A percentile compares a stretch with the other conserved stretches of the same genome.
Evolutionary conservation across 2,888 invertebrate species (phyloP).

Genomic region (Acanthacorydalis orientalis): DNA sequence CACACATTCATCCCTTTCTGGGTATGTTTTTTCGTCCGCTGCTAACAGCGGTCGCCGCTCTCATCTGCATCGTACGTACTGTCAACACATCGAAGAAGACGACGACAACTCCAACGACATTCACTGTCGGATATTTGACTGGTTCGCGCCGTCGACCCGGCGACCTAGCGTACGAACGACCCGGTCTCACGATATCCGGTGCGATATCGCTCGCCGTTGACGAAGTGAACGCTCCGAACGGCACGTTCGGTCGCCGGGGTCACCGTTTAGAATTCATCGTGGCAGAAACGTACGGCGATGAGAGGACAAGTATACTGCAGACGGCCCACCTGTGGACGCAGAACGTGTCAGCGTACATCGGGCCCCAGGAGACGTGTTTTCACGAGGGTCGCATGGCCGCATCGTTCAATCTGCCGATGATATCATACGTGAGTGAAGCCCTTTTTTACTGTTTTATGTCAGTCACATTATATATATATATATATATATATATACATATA

Average conservation of each 20-base stretch:
- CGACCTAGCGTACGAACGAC: constrained; percentile 63
- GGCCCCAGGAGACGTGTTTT: constrained; percentile 78
- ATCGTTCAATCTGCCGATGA: constrained; percentile 88
- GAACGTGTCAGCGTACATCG: constrained; percentile 77
- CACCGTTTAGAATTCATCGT: constrained; percentile 64
- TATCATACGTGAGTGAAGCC: constrained; percentile 74
- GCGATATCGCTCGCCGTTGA: constrained; percentile 77
- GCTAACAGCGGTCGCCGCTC: too few relatives aligned
- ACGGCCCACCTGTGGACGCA: constrained; percentile 72
- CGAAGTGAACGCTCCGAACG: constrained; percentile 45
- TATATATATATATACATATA: neutral
- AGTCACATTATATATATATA: too few relatives aligned
- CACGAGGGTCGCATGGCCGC: constrained; percentile 89
- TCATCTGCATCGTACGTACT: too few relatives aligned
- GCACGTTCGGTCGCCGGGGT: constrained; percentile 34
- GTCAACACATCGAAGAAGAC: too few relatives aligned
- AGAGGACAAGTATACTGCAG: constrained; percentile 68
- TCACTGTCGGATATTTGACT: constrained; percentile 69
- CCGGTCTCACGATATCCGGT: constrained; percentile 56
- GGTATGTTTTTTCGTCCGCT: too few relatives aligned
- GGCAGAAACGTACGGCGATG: constrained; percentile 83
- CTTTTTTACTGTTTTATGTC: constrained; percentile 19
- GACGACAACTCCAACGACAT: constrained; percentile 17
- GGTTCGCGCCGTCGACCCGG: constrained; percentile 65
- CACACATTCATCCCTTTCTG: too few relatives aligned